phyloP scores from a whole-genome alignment of 2,888 invertebrate genomes.

The Colostygia pectinataria region DNA sequence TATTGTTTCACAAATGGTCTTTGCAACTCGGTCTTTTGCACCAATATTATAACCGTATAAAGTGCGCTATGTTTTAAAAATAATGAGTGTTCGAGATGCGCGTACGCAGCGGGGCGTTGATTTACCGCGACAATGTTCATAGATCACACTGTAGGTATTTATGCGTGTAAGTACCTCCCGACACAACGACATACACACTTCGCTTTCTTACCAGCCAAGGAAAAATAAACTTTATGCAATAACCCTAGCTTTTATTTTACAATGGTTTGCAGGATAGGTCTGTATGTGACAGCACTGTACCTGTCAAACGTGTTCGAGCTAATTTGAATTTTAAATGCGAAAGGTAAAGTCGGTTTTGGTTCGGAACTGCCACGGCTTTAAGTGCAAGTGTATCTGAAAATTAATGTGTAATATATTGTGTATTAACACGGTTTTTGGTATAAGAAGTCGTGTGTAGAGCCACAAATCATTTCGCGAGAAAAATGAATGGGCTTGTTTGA shows the following conservation, averaged over 20 bases:
- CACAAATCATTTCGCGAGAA: conserved; percentile 33
- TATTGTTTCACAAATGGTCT: conserved; percentile 20
- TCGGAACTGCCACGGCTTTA: conserved; percentile 9
- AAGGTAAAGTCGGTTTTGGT: conserved; percentile 20
- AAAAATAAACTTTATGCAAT: conserved; percentile 7
- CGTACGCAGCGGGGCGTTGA: conserved; percentile 52
- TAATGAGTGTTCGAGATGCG: conserved; percentile 53
- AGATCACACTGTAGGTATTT: conserved; percentile 56
- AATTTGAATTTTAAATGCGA: conserved; percentile 22
- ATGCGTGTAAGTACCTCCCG: conserved; percentile 43
- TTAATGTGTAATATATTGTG: conserved; percentile 35
- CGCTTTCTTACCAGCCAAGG: not conserved
- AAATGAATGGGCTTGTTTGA: conserved; percentile 30
- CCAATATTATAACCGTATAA: conserved; percentile 55
- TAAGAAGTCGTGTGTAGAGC: conserved; percentile 27
- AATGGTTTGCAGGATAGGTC: conserved; percentile 1
- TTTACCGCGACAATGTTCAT: conserved; percentile 54
- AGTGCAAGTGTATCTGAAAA: conserved; percentile 29
- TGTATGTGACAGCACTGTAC: conserved; percentile 10
- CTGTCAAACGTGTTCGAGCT: conserved; percentile 21
- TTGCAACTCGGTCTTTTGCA: conserved; percentile 49
- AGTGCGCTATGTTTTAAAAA: conserved; percentile 65
- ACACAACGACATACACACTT: conserved; percentile 27
- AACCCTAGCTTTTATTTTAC: not conserved
- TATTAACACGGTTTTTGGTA: conserved; percentile 36